Evolutionary conservation across 1,140 invertebrate species (phyloP), one percentile per base, ranked within the genome.

Genomic region (Subanguina moxae): DNA sequence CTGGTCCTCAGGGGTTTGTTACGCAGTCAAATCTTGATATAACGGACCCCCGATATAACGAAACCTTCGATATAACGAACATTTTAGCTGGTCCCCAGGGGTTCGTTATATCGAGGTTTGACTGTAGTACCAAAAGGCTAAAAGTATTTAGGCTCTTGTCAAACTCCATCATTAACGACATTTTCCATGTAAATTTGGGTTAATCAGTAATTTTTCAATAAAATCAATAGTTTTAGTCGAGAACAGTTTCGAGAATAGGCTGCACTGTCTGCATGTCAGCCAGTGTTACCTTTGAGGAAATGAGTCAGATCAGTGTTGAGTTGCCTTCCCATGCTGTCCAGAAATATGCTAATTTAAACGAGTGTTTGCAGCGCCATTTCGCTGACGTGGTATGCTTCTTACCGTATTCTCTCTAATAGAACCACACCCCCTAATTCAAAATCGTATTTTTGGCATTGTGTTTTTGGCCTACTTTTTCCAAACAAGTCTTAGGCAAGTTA

Each of bases 131-230:
- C n/a, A n/a, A n/a, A n/a, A n/a, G n/a, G n/a, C n/a, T 48, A 19
- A 42, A 30, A 43, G 19, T 65, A 17, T 48, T 58, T 23, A 28
- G 30, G 21, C 61, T 38, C 21, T 78, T 78, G 43, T 63, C 65
- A 30, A 67, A 61, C 3, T 78, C 76, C 15, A 64, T 63, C 7
- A 68, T 76, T 32, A 75, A 63, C n/a, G 76, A 78, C 23, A 11
- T 77, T 27, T 76, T 76, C 42, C 62, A 76, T 62, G 73, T 74
- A 65, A 45, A 0, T 61, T 61, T 61, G 8, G n/a, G 5, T 19
- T 3, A 61, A 61, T 19, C 38, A 32, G 32, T 38, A 38, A 38
- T 38, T 38, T 38, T 38, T n/a, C n/a, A n/a, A n/a, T n/a, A n/a
- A n/a, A n/a, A n/a, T n/a, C n/a, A n/a, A n/a, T n/a, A n/a, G n/a